These are phyloP conservation scores for Copidosoma aretas DNA, from an alignment of 2,888 invertebrate genomes.

Conservation along the genomic window DNA sequence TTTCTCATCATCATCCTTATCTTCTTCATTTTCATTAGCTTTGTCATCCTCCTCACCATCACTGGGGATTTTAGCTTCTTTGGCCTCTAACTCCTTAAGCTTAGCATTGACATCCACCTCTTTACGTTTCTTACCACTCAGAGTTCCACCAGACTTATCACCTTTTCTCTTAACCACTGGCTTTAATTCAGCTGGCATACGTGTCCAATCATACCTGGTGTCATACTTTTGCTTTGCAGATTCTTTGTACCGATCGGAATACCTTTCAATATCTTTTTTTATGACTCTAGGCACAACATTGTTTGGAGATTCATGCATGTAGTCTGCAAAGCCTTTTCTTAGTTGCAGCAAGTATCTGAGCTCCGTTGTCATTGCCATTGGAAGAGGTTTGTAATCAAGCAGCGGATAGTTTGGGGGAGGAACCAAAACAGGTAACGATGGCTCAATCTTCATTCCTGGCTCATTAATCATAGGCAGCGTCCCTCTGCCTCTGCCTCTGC, in stretches of 20 bases:
- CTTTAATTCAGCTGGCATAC: slow-evolving; percentile 55
- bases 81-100: slow-evolving; percentile 73
- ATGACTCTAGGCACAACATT: slow-evolving; percentile 58
- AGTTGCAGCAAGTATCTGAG: slow-evolving; percentile 75
- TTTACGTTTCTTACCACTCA: slow-evolving; percentile 47
- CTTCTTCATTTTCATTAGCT: slow-evolving; percentile 63
- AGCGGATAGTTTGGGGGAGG: slow-evolving; percentile 63
- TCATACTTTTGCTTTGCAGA: slow-evolving; percentile 49
- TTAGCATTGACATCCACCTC: slow-evolving; percentile 56
- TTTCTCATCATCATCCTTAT: slow-evolving; percentile 67
- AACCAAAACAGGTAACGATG: slow-evolving; percentile 58
- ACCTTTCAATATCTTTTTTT: slow-evolving; percentile 59
- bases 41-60: slow-evolving; percentile 63
- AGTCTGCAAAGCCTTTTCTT: slow-evolving; percentile 76
- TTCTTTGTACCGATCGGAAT: slow-evolving; percentile 56
- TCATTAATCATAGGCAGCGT: slow-evolving; percentile 58
- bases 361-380: slow-evolving; percentile 61
- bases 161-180: slow-evolving; percentile 43
- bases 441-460: slow-evolving; percentile 57
- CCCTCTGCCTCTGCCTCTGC: slow-evolving; percentile 58
- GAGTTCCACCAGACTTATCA: slow-evolving; percentile 9
- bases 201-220: slow-evolving; percentile 53
- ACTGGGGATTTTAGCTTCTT: slow-evolving; percentile 63
- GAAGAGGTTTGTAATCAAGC: slow-evolving; percentile 63
- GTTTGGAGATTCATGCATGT: slow-evolving; percentile 73